A percentile compares a stretch with the other conserved stretches of the same genome.
These are phyloP conservation scores for Parnassius glacialis DNA, from an alignment of 2,888 invertebrate species.

Conservation along the genomic window DNA sequence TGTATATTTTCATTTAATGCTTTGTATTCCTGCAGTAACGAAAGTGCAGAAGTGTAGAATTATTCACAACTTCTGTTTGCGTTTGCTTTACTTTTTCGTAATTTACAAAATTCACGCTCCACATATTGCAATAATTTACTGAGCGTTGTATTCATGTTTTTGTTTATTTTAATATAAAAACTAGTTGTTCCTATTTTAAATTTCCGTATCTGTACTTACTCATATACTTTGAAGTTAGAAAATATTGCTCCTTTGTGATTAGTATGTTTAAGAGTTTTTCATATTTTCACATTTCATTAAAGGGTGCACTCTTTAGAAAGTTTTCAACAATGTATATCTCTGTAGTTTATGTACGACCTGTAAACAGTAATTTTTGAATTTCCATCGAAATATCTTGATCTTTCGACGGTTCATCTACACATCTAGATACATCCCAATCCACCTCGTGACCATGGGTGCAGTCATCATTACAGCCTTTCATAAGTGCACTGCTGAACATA, in stretches of 20 bases:
- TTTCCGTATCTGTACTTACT: neutral
- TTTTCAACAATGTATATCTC: too few species aligned
- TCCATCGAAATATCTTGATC: too few species aligned
- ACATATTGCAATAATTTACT: slow-evolving; percentile 13
- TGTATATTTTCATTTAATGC: slow-evolving; percentile 24
- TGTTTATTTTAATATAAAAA: slow-evolving; percentile 20
- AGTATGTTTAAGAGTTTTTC: too few species aligned
- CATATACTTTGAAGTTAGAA: slow-evolving; percentile 11
- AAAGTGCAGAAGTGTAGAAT: slow-evolving; percentile 21
- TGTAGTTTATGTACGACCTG: too few species aligned
- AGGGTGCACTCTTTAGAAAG: too few species aligned
- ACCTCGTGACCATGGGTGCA: too few species aligned
- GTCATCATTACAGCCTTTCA: too few species aligned
- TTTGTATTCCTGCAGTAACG: slow-evolving; percentile 17
- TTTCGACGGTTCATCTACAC: too few species aligned
- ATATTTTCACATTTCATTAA: too few species aligned
- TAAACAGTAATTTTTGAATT: too few species aligned
- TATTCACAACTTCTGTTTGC: slow-evolving; percentile 19
- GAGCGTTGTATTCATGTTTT: slow-evolving; percentile 9
- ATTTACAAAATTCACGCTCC: slow-evolving; percentile 22
- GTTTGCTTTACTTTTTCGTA: slow-evolving; percentile 4
- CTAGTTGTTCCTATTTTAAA: neutral
- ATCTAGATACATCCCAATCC: too few species aligned
- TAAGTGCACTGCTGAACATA: too few species aligned
- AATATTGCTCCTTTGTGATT: neutral